phyloP scores from a whole-genome alignment of 1,140 invertebrate species.

The Samia ricini region DNA sequence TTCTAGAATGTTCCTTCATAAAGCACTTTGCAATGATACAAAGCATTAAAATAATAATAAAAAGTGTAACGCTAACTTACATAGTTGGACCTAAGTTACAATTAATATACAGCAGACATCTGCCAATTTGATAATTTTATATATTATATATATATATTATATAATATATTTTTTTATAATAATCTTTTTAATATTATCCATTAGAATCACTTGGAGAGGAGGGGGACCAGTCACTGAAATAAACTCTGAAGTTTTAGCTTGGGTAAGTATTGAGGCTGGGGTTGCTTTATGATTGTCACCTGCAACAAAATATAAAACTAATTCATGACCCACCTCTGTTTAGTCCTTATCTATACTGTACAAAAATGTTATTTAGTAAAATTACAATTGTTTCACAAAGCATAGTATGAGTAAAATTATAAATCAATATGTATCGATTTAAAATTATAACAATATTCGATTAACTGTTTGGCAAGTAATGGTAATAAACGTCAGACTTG shows the following conservation, averaged over 20 bases:
- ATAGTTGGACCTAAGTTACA: conserved; percentile 27
- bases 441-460: no score
- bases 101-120: not conserved
- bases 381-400: no score
- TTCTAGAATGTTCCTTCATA: not conserved
- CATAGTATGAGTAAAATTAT: no score
- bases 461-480: no score
- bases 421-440: no score
- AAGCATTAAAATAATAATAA: conserved; percentile 13
- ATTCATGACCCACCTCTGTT: not conserved
- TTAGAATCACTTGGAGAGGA: not conserved
- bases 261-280: conserved; percentile 54
- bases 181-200: not conserved
- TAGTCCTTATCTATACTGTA: not conserved
- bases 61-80: conserved; percentile 11
- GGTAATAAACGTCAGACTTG: no score
- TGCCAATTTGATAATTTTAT: conserved; percentile 3
- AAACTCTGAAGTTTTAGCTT: conserved; percentile 66
- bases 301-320: conserved; percentile 29
- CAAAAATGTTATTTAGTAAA: no score
- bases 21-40: conserved; percentile 15
- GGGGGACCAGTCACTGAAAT: conserved; percentile 53
- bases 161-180: not conserved
- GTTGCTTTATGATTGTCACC: conserved; percentile 56
- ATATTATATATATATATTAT: conserved; percentile 2